Conservation (phyloP, 1,140 invertebrate genomes). For the Pollicipes pollicipes region DNA sequence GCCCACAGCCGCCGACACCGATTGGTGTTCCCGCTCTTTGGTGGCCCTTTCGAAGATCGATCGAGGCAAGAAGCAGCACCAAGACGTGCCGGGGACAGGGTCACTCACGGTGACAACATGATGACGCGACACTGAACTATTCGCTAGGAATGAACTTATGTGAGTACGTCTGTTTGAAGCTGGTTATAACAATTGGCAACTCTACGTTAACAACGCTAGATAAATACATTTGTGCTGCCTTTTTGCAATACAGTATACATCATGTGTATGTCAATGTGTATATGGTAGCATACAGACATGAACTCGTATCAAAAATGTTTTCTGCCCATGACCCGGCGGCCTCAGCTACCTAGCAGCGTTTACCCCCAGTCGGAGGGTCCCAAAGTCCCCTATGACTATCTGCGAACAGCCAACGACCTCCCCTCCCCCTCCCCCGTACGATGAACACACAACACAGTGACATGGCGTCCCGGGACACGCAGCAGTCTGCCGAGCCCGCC, state of each 20-base stretch:
- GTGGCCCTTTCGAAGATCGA: too few species aligned
- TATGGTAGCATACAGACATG: background rate
- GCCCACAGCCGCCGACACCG: too few species aligned
- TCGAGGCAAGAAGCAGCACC: too few species aligned
- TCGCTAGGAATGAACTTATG: background rate
- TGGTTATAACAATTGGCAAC: background rate
- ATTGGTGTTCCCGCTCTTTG: too few species aligned
- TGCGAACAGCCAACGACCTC: background rate
- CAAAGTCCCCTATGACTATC: background rate
- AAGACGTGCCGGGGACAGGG: too few species aligned
- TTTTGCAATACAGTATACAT: background rate
- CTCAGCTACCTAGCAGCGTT: too few species aligned
- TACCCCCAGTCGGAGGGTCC: too few species aligned
- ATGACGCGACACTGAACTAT: too few species aligned
- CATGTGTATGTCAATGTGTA: slow-evolving; percentile 1
- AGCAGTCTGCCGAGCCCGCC: too few species aligned
- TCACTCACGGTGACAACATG: too few species aligned
- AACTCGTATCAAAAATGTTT: background rate
- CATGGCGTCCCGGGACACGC: too few species aligned
- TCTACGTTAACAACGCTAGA: background rate
- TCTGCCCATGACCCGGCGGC: too few species aligned
- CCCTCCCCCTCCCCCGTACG: background rate
- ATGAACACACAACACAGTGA: background rate
- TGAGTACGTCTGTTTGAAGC: background rate
- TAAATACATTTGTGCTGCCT: background rate